Percentiles rank a stretch among this genome's conserved stretches.
Conservation (phyloP, 2,888 invertebrate species). For the Agelastica alni region DNA sequence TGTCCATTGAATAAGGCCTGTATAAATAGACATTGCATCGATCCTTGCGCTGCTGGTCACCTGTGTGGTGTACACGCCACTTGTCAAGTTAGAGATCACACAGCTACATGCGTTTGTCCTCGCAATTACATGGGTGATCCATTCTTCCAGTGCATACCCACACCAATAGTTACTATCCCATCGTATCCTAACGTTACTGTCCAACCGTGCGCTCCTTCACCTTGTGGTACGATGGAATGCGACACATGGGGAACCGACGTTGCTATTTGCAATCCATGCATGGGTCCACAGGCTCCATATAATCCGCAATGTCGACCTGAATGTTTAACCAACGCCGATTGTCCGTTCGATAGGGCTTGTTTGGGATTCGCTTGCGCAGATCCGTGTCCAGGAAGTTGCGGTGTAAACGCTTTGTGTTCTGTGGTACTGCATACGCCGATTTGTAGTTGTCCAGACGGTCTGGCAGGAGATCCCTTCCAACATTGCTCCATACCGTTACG, state of each 20-base stretch:
- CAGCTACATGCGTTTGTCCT: conserved; percentile 79
- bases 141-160: conserved; percentile 71
- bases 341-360: conserved; percentile 77
- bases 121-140: conserved; percentile 81
- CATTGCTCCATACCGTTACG: conserved; percentile 67
- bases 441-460: conserved; percentile 70
- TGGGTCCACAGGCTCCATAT: conserved; percentile 67
- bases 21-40: conserved; percentile 72
- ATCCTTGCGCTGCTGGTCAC: conserved; percentile 69
- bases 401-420: conserved; percentile 71
- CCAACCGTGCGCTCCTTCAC: conserved; percentile 75
- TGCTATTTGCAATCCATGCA: conserved; percentile 79
- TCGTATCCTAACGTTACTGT: conserved; percentile 57
- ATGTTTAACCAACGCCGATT: conserved; percentile 80
- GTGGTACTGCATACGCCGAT: conserved; percentile 75
- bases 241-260: conserved; percentile 74
- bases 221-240: conserved; percentile 73
- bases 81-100: conserved; percentile 79
- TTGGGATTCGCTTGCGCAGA: conserved; percentile 74
- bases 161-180: conserved; percentile 51
- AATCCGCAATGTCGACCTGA: conserved; percentile 81
- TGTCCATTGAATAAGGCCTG: conserved; percentile 77
- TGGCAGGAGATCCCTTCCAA: conserved; percentile 78
- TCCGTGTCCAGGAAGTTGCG: conserved; percentile 81
- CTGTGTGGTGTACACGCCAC: conserved; percentile 81